Percentiles rank a stretch among this genome's conserved stretches.
phyloP scores from a whole-genome alignment of 2,797 vertebrate species.

The Amniataba percoides region DNA sequence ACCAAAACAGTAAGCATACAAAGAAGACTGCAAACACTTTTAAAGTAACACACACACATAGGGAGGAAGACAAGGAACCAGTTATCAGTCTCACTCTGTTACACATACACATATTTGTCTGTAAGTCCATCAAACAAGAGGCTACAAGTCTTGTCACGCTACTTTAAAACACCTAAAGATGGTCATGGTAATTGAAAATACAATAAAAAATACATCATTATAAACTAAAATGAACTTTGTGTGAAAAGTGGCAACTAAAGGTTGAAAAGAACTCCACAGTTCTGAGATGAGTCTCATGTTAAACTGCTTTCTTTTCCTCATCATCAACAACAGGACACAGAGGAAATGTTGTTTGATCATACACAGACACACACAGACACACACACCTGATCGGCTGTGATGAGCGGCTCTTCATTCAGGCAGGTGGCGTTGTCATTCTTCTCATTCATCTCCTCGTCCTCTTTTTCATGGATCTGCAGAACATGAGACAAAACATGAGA shows the following conservation, averaged over 20 bases:
- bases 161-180: too few relatives aligned
- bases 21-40: not conserved
- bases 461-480: constrained; percentile 91
- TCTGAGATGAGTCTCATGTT: not conserved
- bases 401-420: constrained; percentile 91
- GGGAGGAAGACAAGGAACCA: not conserved
- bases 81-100: not conserved
- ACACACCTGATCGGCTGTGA: constrained; percentile 94
- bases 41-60: not conserved
- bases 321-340: constrained; percentile 14
- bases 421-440: constrained; percentile 92
- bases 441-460: constrained; percentile 95
- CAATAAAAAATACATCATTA: not conserved
- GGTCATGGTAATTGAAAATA: too few relatives aligned
- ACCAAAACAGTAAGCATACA: not conserved
- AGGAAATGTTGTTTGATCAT: not conserved
- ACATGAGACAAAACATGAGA: not conserved
- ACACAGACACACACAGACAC: not conserved
- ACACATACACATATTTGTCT: not conserved
- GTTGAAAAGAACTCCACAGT: not conserved
- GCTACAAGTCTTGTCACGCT: too few relatives aligned
- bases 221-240: not conserved
- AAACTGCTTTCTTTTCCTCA: not conserved
- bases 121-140: not conserved
- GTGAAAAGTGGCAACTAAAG: not conserved